Evolutionary conservation across 2,113 vertebrate genomes (phyloP).

Genomic region (Sisor rabdophorus): DNA sequence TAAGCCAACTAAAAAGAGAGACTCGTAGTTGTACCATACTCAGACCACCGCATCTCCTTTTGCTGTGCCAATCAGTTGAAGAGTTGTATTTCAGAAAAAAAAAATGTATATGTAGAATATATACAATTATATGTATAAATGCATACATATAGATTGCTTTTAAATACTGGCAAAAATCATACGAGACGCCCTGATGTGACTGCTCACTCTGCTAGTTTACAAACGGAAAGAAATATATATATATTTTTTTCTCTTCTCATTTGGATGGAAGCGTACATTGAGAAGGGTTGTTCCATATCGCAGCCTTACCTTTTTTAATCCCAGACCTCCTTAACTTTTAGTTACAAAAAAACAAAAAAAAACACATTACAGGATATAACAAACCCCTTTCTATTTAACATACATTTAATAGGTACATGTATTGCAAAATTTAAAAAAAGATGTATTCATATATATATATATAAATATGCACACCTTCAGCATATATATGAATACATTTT

Average conservation of each 20-base stretch:
- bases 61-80: conserved; percentile 86
- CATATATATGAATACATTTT: conserved; percentile 71
- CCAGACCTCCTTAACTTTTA: conserved; percentile 73
- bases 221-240: conserved; percentile 30
- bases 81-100: conserved; percentile 81
- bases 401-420: conserved; percentile 87
- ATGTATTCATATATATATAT: conserved; percentile 78
- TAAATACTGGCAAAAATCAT: conserved; percentile 85
- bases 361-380: conserved; percentile 60
- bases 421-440: conserved; percentile 82
- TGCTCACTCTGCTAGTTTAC: conserved; percentile 76
- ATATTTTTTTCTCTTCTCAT: conserved; percentile 59
- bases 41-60: conserved; percentile 83
- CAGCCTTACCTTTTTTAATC: conserved; percentile 76
- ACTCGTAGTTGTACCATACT: conserved; percentile 95
- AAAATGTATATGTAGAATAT: conserved; percentile 72
- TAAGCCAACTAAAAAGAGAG: conserved; percentile 53
- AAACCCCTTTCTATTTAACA: conserved; percentile 85
- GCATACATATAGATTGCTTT: conserved; percentile 82
- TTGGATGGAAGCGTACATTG: conserved; percentile 72
- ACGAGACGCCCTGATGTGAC: conserved; percentile 73
- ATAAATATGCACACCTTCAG: conserved; percentile 56
- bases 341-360: conserved; percentile 60
- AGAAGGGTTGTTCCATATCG: conserved; percentile 80
- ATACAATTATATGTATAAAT: conserved; percentile 71